Evolutionary conservation across 92 coral and sea anemone genomes (phyloP).

Genomic region (Porites rus): DNA sequence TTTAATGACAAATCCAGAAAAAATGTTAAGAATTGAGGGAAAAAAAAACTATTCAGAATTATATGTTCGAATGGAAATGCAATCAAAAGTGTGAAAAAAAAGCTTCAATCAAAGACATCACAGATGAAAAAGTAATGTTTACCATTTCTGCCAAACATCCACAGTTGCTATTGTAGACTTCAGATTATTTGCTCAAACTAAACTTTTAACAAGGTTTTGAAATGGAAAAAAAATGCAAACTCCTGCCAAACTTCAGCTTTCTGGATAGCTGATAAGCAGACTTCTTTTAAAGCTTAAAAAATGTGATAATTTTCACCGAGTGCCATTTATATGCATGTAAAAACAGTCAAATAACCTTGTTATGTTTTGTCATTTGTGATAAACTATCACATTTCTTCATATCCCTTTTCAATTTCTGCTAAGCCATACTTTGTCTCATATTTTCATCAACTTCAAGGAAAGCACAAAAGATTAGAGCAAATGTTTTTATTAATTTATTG

Average conservation of each 20-base stretch:
- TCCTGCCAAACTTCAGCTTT: neutral
- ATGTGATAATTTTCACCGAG: neutral
- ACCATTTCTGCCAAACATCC: conserved; percentile 23
- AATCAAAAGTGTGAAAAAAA: neutral
- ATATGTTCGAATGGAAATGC: neutral
- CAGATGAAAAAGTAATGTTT: neutral
- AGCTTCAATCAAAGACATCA: neutral
- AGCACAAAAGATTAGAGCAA: neutral
- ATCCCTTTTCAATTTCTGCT: conserved; percentile 25
- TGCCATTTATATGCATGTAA: conserved; percentile 18
- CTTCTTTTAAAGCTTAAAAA: neutral
- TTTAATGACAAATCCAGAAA: neutral
- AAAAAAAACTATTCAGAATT: neutral
- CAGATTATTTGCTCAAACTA: neutral
- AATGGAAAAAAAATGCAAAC: neutral
- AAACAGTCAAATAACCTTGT: conserved; percentile 37
- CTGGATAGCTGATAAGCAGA: neutral
- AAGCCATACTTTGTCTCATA: conserved; percentile 9
- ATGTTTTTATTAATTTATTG: neutral
- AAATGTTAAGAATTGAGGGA: neutral
- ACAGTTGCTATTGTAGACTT: neutral
- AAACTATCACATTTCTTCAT: conserved; percentile 32
- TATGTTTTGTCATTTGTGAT: conserved; percentile 1
- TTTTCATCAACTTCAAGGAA: conserved; percentile 11
- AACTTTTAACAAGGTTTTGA: neutral